phyloP scores from a whole-genome alignment of 2,888 invertebrate species.

The Drosophila barbarae region DNA sequence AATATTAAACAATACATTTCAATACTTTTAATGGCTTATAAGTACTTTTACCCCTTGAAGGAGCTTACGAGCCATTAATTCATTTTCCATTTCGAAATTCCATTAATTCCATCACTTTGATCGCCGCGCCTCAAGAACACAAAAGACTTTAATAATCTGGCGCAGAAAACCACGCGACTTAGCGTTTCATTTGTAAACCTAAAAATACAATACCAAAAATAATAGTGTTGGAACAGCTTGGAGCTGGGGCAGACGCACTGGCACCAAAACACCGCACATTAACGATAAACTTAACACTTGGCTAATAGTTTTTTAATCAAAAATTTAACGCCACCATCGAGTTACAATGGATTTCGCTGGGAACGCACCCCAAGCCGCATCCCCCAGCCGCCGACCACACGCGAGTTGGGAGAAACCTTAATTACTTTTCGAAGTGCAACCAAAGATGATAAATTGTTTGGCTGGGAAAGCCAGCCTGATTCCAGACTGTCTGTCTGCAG shows the following conservation, averaged over 20 bases:
- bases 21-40: neutral
- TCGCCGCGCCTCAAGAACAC: conserved; percentile 22
- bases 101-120: conserved; percentile 21
- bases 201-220: conserved; percentile 25
- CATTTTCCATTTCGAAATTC: conserved; percentile 1
- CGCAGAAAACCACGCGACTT: conserved; percentile 56
- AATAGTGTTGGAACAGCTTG: conserved; percentile 29
- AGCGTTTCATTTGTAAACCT: conserved; percentile 46
- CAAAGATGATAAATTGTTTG: conserved; percentile 50
- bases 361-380: conserved; percentile 34
- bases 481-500: conserved; percentile 71
- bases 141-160: conserved; percentile 30
- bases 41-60: neutral
- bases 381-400: conserved; percentile 54
- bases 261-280: conserved; percentile 53
- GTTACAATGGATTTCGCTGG: conserved; percentile 55
- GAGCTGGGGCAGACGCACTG: conserved; percentile 52
- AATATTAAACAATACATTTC: neutral
- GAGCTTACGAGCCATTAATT: neutral
- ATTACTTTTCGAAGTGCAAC: conserved; percentile 71
- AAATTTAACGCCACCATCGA: conserved; percentile 68
- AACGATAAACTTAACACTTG: conserved; percentile 64
- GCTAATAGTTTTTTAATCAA: conserved; percentile 73
- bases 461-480: conserved; percentile 49
- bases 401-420: conserved; percentile 53